Conservation (phyloP, 2,888 invertebrate genomes). For the Lasioglossum lativentre region DNA sequence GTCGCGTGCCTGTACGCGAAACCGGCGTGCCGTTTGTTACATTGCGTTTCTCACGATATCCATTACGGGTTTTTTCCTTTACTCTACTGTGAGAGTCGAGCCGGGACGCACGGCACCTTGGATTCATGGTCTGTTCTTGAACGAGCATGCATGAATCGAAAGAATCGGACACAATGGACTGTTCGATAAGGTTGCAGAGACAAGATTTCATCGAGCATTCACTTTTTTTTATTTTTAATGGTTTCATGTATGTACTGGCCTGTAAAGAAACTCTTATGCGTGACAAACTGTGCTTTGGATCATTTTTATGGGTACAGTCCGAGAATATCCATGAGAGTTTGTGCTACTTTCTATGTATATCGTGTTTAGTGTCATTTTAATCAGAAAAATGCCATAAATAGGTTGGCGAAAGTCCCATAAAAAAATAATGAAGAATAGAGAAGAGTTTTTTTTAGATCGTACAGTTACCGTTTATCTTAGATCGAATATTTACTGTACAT, state of each 20-base stretch:
- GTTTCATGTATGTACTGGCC: background rate
- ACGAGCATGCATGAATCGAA: background rate
- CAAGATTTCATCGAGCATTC: background rate
- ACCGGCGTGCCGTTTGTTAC: slow-evolving; percentile 39
- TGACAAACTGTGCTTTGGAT: background rate
- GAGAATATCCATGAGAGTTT: background rate
- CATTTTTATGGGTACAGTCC: background rate
- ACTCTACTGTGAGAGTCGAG: slow-evolving; percentile 45
- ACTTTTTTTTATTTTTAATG: background rate
- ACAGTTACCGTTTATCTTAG: too few relatives aligned
- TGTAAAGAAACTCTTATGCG: background rate
- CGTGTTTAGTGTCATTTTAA: too few relatives aligned
- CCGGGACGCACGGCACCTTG: slow-evolving; percentile 20
- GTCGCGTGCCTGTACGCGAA: slow-evolving; percentile 31
- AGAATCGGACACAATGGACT: background rate
- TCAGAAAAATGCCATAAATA: too few relatives aligned
- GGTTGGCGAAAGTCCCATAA: too few relatives aligned
- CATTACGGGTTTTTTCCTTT: slow-evolving; percentile 72
- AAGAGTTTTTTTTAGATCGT: too few relatives aligned
- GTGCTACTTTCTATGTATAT: background rate
- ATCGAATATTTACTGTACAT: background rate
- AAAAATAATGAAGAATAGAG: too few relatives aligned
- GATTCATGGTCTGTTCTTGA: background rate
- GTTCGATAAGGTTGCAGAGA: background rate
- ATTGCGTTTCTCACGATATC: slow-evolving; percentile 72